Evolutionary conservation across 1,140 invertebrate species (phyloP).

Genomic region (Linepithema humile): DNA sequence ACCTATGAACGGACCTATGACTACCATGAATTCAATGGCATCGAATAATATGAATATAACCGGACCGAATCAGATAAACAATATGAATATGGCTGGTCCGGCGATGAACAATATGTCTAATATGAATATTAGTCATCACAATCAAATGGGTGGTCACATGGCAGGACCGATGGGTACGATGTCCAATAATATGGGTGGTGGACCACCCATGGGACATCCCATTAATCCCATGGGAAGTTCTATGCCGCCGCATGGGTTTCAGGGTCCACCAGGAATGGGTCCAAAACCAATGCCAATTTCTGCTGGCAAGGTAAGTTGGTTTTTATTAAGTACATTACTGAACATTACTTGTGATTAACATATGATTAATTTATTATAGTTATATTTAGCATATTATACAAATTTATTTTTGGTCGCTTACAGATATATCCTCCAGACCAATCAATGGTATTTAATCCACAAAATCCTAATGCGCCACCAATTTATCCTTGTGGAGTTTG

Average conservation of each 20-base stretch:
- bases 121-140: constrained; percentile 85
- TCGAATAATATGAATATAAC: constrained; percentile 82
- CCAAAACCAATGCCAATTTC: constrained; percentile 94
- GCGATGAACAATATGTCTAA: constrained; percentile 85
- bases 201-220: constrained; percentile 82
- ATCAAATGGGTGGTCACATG: constrained; percentile 85
- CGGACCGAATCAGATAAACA: constrained; percentile 81
- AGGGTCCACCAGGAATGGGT: constrained; percentile 82
- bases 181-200: constrained; percentile 80
- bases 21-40: constrained; percentile 87
- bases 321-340: neutral
- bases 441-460: constrained; percentile 98
- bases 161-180: constrained; percentile 86
- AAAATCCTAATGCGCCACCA: constrained; percentile 98
- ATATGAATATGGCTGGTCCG: constrained; percentile 85
- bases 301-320: constrained; percentile 90
- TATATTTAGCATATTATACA: neutral
- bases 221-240: constrained; percentile 80
- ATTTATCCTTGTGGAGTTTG: constrained; percentile 98
- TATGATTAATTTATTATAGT: neutral
- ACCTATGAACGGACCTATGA: constrained; percentile 86
- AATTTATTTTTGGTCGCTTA: constrained; percentile 56
- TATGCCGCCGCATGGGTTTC: constrained; percentile 82
- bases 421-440: constrained; percentile 96
- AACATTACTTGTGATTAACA: neutral